Percentiles rank a stretch among this genome's conserved stretches.
phyloP scores from a whole-genome alignment of 2,797 vertebrate species.

The Coregonus ussuriensis region DNA sequence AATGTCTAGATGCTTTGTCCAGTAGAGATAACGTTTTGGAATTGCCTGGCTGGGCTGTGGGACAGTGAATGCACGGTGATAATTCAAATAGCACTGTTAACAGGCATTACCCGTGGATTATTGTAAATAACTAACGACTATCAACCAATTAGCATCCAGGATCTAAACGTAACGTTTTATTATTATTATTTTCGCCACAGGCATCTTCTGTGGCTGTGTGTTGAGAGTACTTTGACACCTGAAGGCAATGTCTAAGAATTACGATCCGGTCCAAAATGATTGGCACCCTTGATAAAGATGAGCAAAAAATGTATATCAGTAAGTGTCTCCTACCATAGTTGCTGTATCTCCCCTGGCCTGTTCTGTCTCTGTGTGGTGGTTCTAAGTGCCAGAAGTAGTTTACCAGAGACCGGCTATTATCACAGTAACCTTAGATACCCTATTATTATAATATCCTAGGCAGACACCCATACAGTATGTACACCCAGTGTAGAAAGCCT shows the following conservation, averaged over 20 bases:
- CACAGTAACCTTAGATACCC: constrained; percentile 31
- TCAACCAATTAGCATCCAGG: neutral
- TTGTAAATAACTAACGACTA: neutral
- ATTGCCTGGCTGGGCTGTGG: neutral
- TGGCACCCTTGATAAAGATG: no score
- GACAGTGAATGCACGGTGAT: neutral
- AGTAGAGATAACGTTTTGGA: neutral
- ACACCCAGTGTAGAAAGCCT: constrained; percentile 8
- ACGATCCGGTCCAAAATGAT: neutral
- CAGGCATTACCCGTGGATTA: neutral
- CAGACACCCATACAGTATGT: neutral
- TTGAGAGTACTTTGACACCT: neutral
- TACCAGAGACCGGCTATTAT: constrained; percentile 28
- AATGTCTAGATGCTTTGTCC: neutral
- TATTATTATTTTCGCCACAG: neutral
- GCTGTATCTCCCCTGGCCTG: neutral
- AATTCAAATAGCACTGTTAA: neutral
- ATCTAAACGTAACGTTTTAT: neutral
- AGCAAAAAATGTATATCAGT: neutral
- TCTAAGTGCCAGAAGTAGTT: constrained; percentile 22
- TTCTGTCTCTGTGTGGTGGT: constrained; percentile 11
- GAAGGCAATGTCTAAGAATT: neutral
- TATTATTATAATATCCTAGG: constrained; percentile 12
- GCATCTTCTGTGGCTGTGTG: neutral
- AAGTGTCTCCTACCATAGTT: neutral